Evolutionary conservation across 2,113 vertebrate genomes (phyloP).

Genomic region (Physeter macrocephalus): DNA sequence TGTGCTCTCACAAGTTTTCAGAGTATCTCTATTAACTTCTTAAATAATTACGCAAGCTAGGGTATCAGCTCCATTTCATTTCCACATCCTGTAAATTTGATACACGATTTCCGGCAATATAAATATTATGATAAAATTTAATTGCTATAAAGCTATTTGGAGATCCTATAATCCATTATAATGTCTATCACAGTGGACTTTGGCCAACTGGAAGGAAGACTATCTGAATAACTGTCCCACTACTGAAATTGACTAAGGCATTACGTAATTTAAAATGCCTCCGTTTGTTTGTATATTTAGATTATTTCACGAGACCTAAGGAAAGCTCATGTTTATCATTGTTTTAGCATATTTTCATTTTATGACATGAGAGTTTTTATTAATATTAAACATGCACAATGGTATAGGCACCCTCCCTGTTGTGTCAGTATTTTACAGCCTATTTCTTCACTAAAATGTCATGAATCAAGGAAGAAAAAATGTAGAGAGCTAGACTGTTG

Average conservation of each 20-base stretch:
- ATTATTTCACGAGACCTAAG: background rate
- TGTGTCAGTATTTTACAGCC: background rate
- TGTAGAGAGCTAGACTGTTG: background rate
- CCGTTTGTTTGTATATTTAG: background rate
- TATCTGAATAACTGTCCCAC: background rate
- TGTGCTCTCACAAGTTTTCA: background rate
- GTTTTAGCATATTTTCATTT: background rate
- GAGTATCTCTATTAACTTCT: background rate
- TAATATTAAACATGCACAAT: background rate
- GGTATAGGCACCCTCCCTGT: background rate
- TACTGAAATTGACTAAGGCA: background rate
- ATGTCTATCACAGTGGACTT: background rate
- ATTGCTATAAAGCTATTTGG: background rate
- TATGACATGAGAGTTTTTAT: background rate
- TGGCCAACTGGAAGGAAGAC: background rate
- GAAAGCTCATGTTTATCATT: background rate
- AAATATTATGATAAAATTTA: constrained; percentile 11
- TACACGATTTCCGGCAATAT: background rate
- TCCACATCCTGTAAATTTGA: background rate
- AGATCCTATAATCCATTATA: background rate
- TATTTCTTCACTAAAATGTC: background rate
- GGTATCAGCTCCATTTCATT: background rate
- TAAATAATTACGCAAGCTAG: background rate
- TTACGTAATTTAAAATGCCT: background rate
- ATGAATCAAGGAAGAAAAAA: background rate